phyloP scores from a whole-genome alignment of 2,113 vertebrate genomes.

The Halichoerus grypus region DNA sequence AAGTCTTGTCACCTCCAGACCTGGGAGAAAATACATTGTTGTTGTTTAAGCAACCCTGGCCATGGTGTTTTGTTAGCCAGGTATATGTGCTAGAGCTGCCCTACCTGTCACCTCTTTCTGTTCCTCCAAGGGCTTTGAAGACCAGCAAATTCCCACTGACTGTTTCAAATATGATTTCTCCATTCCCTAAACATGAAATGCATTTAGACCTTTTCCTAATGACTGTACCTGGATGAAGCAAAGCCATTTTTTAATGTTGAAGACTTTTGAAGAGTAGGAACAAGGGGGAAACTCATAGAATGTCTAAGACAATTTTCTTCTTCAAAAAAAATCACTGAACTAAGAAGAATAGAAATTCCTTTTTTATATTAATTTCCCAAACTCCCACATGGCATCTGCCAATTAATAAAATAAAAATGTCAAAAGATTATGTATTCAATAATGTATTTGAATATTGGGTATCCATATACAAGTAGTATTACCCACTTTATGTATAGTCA shows the following conservation, averaged over 20 bases:
- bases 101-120: not conserved
- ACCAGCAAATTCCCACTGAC: not conserved
- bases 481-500: not conserved
- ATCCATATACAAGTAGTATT: not conserved
- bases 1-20: not conserved
- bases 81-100: too few species aligned
- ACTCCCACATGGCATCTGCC: not conserved
- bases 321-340: too few species aligned
- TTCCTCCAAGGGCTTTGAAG: not conserved
- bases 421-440: not conserved
- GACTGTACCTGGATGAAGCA: not conserved
- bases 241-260: not conserved
- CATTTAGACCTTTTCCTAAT: not conserved
- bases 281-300: not conserved
- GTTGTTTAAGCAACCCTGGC: not conserved
- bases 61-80: not conserved
- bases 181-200: not conserved
- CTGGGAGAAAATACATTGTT: not conserved
- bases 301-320: not conserved
- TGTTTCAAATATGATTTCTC: not conserved
- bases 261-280: not conserved
- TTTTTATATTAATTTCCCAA: slow-evolving; percentile 42
- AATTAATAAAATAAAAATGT: slow-evolving; percentile 42
- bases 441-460: not conserved
- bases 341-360: not conserved